Conservation (phyloP, 2,888 invertebrate species). For the Cynaeus angustus region DNA sequence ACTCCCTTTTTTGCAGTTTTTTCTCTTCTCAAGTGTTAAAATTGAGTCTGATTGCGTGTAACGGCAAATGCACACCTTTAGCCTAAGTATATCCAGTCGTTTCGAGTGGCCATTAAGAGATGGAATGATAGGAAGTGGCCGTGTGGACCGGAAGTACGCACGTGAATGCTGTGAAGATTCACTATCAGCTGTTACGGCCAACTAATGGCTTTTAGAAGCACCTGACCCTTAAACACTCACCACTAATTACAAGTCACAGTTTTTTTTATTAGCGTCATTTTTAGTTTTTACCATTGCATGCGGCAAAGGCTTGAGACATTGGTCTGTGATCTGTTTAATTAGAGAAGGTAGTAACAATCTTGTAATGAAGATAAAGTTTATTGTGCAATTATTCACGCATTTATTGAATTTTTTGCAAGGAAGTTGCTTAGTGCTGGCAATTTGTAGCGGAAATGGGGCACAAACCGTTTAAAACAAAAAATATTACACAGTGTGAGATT, state of each 20-base stretch:
- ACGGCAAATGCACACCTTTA: conserved; percentile 61
- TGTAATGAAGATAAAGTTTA: too few relatives aligned
- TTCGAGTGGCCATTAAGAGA: conserved; percentile 64
- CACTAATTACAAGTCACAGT: conserved; percentile 40
- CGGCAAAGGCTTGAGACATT: too few relatives aligned
- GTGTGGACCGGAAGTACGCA: conserved; percentile 65
- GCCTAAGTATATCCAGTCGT: conserved; percentile 61
- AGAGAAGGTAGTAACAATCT: background rate
- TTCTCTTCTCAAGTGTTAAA: conserved; percentile 5
- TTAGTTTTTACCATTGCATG: background rate
- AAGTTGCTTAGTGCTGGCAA: too few relatives aligned
- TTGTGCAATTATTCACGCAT: too few relatives aligned
- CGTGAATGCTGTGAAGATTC: conserved; percentile 66
- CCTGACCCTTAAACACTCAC: conserved; percentile 58
- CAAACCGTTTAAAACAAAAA: too few relatives aligned
- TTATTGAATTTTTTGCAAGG: too few relatives aligned
- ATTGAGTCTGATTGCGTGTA: conserved; percentile 42
- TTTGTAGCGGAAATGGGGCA: too few relatives aligned
- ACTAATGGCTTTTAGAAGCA: conserved; percentile 63
- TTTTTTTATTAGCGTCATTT: conserved; percentile 20
- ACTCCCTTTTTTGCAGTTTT: background rate
- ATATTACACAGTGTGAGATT: too few relatives aligned
- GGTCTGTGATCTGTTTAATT: background rate
- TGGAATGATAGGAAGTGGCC: conserved; percentile 63
- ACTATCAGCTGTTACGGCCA: conserved; percentile 63